A percentile compares a stretch with the other conserved stretches of the same genome.
These are phyloP conservation scores for Acholoe squamosa DNA, from an alignment of 2,888 invertebrate genomes.

Conservation along the genomic window DNA sequence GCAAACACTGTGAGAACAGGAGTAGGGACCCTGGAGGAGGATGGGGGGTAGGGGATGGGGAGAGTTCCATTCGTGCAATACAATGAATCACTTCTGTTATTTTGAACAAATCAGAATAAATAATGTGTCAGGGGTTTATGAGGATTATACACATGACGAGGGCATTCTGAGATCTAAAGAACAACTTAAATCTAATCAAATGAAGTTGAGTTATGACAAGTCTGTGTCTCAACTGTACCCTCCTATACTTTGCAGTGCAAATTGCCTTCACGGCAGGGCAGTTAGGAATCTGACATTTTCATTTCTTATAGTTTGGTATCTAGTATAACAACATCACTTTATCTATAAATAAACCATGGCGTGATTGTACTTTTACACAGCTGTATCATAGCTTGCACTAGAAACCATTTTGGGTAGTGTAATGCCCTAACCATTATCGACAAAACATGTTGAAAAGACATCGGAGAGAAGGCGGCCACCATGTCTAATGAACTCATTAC, in stretches of 20 bases:
- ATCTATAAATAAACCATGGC: conserved; percentile 51
- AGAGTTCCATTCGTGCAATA: conserved; percentile 42
- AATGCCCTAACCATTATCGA: conserved; percentile 39
- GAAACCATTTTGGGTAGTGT: conserved; percentile 14
- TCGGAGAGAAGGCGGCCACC: neutral
- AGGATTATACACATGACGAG: neutral
- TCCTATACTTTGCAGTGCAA: conserved; percentile 51
- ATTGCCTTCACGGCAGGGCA: conserved; percentile 10
- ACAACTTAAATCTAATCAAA: neutral
- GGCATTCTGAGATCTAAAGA: conserved; percentile 41
- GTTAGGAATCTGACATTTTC: neutral
- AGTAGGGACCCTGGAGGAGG: neutral
- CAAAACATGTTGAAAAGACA: conserved; percentile 40
- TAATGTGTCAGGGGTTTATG: neutral
- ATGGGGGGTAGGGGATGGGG: neutral
- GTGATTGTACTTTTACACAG: conserved; percentile 31
- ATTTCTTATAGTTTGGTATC: neutral
- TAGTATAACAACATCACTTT: conserved; percentile 56
- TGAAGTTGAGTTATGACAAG: neutral
- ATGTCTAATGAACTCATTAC: conserved; percentile 7
- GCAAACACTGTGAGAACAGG: neutral
- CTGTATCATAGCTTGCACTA: conserved; percentile 42
- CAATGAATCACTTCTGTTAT: conserved; percentile 12
- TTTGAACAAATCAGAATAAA: conserved; percentile 49
- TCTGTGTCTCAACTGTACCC: neutral